Base-by-base conservation (phyloP, 1,140 invertebrate species). In the Pseudomyrmex cubaensis region DNA sequence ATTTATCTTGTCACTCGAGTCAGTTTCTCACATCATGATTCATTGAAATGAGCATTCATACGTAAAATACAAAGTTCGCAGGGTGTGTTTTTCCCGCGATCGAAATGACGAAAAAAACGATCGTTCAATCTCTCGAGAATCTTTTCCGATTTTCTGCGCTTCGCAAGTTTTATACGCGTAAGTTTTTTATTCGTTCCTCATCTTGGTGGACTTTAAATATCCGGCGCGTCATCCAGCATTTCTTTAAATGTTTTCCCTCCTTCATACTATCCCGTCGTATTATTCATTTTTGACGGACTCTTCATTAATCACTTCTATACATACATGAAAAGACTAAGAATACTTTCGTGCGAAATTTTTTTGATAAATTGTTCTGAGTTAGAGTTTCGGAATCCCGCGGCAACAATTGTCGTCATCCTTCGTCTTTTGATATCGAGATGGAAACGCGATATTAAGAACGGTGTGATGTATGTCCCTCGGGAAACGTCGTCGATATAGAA, bases 111-210 rank as follows among this genome's bases (percentile, higher is more conserved):
- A n/a, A 35, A 20, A 20, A 20, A 22, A 76, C 25, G 25, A 64
- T 20, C 62, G 50, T 64, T 76, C 66, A 44, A 80, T 80, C 66
- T 70, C 35, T 35, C 35, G 35, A 17, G 46, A 59, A 35, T 50
- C 12, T 48, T 59, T 80, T 72, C 9, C 54, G 7, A 70, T 59
- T 48, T n/a, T 15, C n/a, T 20, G 54, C 66, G 44, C 22, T 35
- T 59, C 8, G 44, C 22, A 22, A 70, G 72, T 72, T 44, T 25
- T 22, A 80, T 59, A 69, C 8, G 25, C 44, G 62, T 12, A 10
- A 35, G 20, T 35, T 17, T 8, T 35, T n/a, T 35, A 17, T 20
- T 70, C 35, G 48, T 50, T 72, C 35, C 69, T 50, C 25, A 35
- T 48, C 12, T 17, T 8, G 8, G 15, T 17, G 15, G 52, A 56